Conservation (phyloP, 23 tunicate species). For the Pegea sp. region DNA sequence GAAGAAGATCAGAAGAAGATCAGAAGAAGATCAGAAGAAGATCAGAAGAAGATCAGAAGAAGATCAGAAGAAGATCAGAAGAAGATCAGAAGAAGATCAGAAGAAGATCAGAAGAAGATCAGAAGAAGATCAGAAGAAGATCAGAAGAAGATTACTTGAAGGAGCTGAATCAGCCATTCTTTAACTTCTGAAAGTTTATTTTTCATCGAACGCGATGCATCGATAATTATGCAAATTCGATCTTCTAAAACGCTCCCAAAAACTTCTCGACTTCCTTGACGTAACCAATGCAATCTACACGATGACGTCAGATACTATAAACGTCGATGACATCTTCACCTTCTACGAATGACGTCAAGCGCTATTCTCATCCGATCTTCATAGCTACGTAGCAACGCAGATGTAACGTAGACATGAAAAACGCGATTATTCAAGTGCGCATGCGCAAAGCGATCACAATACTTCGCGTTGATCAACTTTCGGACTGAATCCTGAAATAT, state of each 20-base stretch:
- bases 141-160: no score
- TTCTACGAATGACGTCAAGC: slow-evolving; percentile 44
- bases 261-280: slow-evolving; percentile 87
- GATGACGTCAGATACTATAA: background rate
- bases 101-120: no score
- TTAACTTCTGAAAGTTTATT: slow-evolving; percentile 48
- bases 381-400: slow-evolving; percentile 33
- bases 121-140: no score
- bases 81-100: no score
- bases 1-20: no score
- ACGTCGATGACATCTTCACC: slow-evolving; percentile 9
- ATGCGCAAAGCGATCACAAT: slow-evolving; percentile 79
- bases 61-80: no score
- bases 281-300: slow-evolving; percentile 73
- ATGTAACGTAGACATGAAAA: slow-evolving; percentile 77
- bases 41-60: no score
- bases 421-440: slow-evolving; percentile 65
- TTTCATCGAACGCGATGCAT: slow-evolving; percentile 71
- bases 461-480: slow-evolving; percentile 73
- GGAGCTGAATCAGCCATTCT: slow-evolving; percentile 59
- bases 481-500: slow-evolving; percentile 16
- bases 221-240: slow-evolving; percentile 64
- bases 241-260: slow-evolving; percentile 84
- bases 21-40: no score
- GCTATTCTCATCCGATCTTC: slow-evolving; percentile 56